These are phyloP conservation scores for Athetis lepigone DNA, from an alignment of 2,888 invertebrate genomes.

Conservation along the genomic window DNA sequence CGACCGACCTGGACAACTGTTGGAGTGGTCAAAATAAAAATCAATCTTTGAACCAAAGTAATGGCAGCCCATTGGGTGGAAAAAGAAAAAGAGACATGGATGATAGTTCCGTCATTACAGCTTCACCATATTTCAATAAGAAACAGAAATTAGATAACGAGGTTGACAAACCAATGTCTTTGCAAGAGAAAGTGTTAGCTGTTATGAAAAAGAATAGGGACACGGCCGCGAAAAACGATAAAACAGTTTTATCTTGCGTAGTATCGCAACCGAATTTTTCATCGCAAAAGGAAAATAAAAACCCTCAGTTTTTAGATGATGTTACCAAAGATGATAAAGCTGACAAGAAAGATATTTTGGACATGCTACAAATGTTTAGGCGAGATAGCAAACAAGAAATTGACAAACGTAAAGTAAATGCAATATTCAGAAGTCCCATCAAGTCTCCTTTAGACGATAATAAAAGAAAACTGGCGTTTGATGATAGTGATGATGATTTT, in stretches of 20 bases:
- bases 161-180: slow-evolving; percentile 66
- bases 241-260: slow-evolving; percentile 68
- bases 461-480: slow-evolving; percentile 71
- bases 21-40: slow-evolving; percentile 16
- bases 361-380: slow-evolving; percentile 77
- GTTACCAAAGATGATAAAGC: slow-evolving; percentile 56
- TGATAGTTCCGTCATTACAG: slow-evolving; percentile 66
- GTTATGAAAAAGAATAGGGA: slow-evolving; percentile 74
- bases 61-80: slow-evolving; percentile 52
- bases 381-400: slow-evolving; percentile 71
- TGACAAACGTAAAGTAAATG: slow-evolving; percentile 66
- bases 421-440: slow-evolving; percentile 61
- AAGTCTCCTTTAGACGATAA: slow-evolving; percentile 53
- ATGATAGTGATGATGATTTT: slow-evolving; percentile 87
- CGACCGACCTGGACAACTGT: slow-evolving; percentile 52
- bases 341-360: slow-evolving; percentile 65
- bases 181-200: slow-evolving; percentile 81
- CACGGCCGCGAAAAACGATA: slow-evolving; percentile 62
- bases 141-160: slow-evolving; percentile 73
- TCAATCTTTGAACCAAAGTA: slow-evolving; percentile 34
- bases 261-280: slow-evolving; percentile 65
- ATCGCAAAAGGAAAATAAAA: slow-evolving; percentile 80
- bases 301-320: slow-evolving; percentile 62
- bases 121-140: slow-evolving; percentile 85
- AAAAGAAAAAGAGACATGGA: slow-evolving; percentile 77